A percentile compares a stretch with the other conserved stretches of the same genome.
phyloP scores from a whole-genome alignment of 2,888 invertebrate genomes.

The Nomada flava region DNA sequence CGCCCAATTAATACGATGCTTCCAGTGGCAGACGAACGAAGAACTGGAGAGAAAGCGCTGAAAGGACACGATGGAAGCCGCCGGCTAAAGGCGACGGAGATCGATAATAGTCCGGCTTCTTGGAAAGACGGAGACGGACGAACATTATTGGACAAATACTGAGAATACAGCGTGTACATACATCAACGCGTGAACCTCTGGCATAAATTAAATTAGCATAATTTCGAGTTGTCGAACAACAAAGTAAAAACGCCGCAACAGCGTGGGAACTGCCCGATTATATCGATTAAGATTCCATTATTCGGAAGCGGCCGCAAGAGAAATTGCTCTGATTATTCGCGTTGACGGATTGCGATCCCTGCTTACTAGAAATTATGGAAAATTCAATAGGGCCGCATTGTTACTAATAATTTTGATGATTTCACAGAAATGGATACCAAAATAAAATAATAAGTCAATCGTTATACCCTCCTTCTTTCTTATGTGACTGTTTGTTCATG shows the following conservation, averaged over 20 bases:
- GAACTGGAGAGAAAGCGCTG: constrained; percentile 46
- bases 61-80: constrained; percentile 33
- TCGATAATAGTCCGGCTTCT: not conserved
- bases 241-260: constrained; percentile 78
- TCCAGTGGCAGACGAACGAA: constrained; percentile 66
- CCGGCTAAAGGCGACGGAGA: constrained; percentile 18
- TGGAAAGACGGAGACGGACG: constrained; percentile 20
- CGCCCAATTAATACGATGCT: constrained; percentile 80
- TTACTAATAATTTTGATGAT: not conserved
- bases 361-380: not conserved
- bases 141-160: constrained; percentile 55
- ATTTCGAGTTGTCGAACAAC: constrained; percentile 70
- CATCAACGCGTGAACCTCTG: constrained; percentile 58
- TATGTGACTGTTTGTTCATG: no score
- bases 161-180: constrained; percentile 25
- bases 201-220: constrained; percentile 81
- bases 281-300: constrained; percentile 47
- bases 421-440: not conserved
- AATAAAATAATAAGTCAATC: no score
- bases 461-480: no score
- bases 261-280: constrained; percentile 69
- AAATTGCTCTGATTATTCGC: not conserved
- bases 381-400: not conserved
- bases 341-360: no score
- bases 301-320: not conserved